Conservation (phyloP, 2,797 vertebrate genomes). For the Podarcis siculus region DNA sequence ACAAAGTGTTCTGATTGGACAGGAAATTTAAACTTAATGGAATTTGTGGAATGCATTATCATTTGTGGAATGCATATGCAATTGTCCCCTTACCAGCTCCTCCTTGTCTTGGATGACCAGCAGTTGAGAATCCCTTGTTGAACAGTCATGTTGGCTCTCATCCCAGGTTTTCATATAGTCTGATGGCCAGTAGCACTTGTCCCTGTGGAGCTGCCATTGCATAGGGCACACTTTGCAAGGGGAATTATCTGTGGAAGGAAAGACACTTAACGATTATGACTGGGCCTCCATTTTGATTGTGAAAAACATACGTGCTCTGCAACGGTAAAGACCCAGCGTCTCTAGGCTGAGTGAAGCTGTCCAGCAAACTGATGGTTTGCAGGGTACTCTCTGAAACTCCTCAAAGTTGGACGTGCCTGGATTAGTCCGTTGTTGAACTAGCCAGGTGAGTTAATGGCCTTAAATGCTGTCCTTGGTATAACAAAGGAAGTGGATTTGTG, state of each 20-base stretch:
- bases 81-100: background rate
- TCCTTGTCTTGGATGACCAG: background rate
- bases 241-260: background rate
- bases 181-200: slow-evolving; percentile 4
- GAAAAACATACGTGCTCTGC: background rate
- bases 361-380: too few species aligned
- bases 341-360: too few species aligned
- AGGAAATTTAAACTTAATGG: too few species aligned
- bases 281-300: background rate
- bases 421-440: too few species aligned
- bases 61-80: too few species aligned
- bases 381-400: accelerated
- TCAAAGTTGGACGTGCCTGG: too few species aligned
- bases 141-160: background rate
- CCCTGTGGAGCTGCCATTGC: background rate
- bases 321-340: too few species aligned
- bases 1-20: too few species aligned
- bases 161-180: background rate
- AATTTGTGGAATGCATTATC: too few species aligned
- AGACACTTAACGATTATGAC: background rate
- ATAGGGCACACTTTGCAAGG: background rate
- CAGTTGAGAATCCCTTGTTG: background rate
- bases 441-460: too few species aligned
- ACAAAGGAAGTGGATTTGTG: too few species aligned
- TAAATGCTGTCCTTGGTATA: too few species aligned